Percentiles rank a stretch among this genome's conserved stretches.
These are phyloP conservation scores for Tachystola acroxantha DNA, from an alignment of 2,888 invertebrate species.

Conservation along the genomic window DNA sequence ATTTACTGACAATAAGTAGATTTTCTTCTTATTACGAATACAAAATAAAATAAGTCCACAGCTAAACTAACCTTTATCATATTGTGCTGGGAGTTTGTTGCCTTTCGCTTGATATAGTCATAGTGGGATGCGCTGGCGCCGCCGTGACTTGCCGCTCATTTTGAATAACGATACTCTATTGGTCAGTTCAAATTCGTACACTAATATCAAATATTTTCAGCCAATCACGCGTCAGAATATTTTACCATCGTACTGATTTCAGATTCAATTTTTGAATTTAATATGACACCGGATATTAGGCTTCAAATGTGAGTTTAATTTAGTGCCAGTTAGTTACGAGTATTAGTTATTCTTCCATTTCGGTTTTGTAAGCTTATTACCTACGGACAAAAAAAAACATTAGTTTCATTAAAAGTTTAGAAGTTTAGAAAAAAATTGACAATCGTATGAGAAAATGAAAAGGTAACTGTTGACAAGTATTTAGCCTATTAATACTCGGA, in stretches of 20 bases:
- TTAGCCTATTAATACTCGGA: no score
- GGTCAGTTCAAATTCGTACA: constrained; percentile 22
- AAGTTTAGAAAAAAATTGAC: no score
- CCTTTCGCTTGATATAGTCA: constrained; percentile 34
- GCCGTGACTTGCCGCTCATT: constrained; percentile 29
- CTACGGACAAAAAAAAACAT: neutral
- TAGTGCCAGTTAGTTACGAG: no score
- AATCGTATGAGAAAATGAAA: no score
- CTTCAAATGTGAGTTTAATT: neutral
- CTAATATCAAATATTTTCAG: constrained; percentile 12
- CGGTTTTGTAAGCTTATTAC: neutral
- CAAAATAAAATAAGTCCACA: neutral
- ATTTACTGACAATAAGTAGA: no score
- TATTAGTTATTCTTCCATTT: neutral
- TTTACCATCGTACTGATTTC: constrained; percentile 24
- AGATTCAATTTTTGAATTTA: neutral
- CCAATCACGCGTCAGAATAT: constrained; percentile 22
- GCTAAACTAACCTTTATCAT: constrained; percentile 50
- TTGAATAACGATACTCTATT: constrained; percentile 19
- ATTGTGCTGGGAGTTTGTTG: constrained; percentile 43
- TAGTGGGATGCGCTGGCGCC: constrained; percentile 34
- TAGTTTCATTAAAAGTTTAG: no score
- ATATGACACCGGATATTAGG: neutral
- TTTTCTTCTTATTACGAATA: no score
- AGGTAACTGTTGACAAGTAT: no score